Evolutionary conservation across 2,888 invertebrate genomes (phyloP), one percentile per base, ranked within the genome.

Genomic region (Slavum lentiscoides): DNA sequence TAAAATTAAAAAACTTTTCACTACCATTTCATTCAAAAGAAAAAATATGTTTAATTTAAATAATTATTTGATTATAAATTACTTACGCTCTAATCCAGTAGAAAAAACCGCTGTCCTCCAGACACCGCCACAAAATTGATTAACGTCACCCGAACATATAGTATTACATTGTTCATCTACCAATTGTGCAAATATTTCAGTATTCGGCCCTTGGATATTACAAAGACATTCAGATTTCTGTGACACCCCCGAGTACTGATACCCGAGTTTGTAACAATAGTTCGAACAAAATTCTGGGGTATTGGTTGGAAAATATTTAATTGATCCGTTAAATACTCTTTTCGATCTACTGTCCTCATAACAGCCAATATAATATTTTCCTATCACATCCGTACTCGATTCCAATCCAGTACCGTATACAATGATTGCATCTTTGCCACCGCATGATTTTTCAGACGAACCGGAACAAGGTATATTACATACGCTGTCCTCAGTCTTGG

Each of bases 51-150:
- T 30, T 30, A 30, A 30, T 30, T 30, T 30, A 30, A 30, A 30
- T 30, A 30, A 55, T 55, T 55, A 55, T 55, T 55, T 55, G 2
- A 55, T 55, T 19, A 55, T 8, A 19, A 55, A 17, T 19, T 0
- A 55, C 55, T 5, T 55, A 19, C 55, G 49, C 19, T 55, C 55
- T 62, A 82, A 68, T n/a, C 83, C 84, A 64, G 84, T 84, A 30
- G 74, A 68, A 76, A 83, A 84, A 3, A 84, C 82, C 5, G 81
- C 76, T 37, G 84, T 74, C 30, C 84, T 82, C 83, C 83, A 83
- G 11, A 74, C 68, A 21, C 84, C 84, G 21, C 84, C 84, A 64
- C 84, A 84, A 64, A 68, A 77, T 67, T 83, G 75, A n/a, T 80
- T 73, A 15, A 67, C 68, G 37, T 83, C 83, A 13, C 83, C 84